Base-by-base conservation (phyloP, 2,888 invertebrate species). In the Xestia sexstrigata region DNA sequence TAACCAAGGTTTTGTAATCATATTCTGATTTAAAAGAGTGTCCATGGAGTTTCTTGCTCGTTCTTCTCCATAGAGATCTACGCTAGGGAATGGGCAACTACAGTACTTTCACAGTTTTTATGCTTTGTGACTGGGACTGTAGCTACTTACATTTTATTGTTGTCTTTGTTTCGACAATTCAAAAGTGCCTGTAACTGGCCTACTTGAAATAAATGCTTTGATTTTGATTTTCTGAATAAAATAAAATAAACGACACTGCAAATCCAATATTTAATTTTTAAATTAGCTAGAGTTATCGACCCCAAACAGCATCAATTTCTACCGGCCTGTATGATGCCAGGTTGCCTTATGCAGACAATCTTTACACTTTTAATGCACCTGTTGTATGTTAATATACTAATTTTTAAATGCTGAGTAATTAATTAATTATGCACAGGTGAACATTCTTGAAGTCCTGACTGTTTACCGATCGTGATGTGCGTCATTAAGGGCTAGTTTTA, bases 351-450 rank as follows among this genome's bases (percentile, higher is more conserved):
- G 5, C 7, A 55, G 55, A 30, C 8, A 60, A 60, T 9, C 17
- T 49, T 30, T 8, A 62, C 17, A n/a, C 2, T 9, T 45, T n/a
- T n/a, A n/a, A n/a, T n/a, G n/a, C n/a, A n/a, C 81, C 80, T 81
- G 81, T 68, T 67, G 30, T 73, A 74, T 81, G 67, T 42, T 81
- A 81, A 74, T 81, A 39, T 39, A 70, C 52, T 79, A 76, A 26
- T 49, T 67, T 80, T 45, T 67, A 60, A 67, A 49, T 73, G 55
- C 20, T 45, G 35, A 65, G n/a, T 30, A 49, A 26, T 49, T 8
- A 35, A 26, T 42, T n/a, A 35, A 60, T 45, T 23, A 45, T 23
- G 1, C 2, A 26, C 11, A 39, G 13, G 20, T 23, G 13, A 26
- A 45, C 13, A 80, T 62, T 79, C 74, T n/a, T 55, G 62, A 9